Evolutionary conservation across 1,140 invertebrate genomes (phyloP).

Genomic region (Platyura marginata): DNA sequence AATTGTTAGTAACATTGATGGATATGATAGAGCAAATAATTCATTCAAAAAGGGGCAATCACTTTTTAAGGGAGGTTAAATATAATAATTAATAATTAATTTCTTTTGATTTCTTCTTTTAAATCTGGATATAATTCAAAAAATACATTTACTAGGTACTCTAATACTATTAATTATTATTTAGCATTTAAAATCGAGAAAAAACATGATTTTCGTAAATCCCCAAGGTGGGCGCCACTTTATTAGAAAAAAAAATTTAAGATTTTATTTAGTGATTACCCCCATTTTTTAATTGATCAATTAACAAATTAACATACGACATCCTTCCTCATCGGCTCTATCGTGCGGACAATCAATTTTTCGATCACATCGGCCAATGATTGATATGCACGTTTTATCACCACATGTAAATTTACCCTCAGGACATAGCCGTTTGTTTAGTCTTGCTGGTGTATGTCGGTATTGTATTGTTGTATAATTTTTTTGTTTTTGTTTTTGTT

Average conservation of each 20-base stretch:
- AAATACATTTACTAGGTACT: not conserved
- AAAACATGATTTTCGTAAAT: too few relatives aligned
- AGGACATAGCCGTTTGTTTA: slow-evolving; percentile 21
- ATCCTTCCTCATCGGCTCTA: slow-evolving; percentile 31
- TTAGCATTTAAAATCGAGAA: too few relatives aligned
- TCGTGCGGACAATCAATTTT: slow-evolving; percentile 33
- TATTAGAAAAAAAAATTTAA: not conserved
- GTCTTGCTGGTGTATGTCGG: too few relatives aligned
- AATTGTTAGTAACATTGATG: not conserved
- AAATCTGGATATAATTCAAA: slow-evolving; percentile 1
- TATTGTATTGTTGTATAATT: too few relatives aligned
- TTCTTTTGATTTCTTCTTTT: not conserved
- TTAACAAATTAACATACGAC: slow-evolving; percentile 28
- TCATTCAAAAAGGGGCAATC: too few relatives aligned
- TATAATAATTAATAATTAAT: too few relatives aligned
- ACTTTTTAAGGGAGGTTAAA: too few relatives aligned
- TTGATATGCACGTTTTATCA: slow-evolving; percentile 50
- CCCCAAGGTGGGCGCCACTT: too few relatives aligned
- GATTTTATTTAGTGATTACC: not conserved
- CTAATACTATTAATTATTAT: too few relatives aligned
- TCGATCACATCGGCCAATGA: slow-evolving; percentile 32
- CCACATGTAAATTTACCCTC: slow-evolving; percentile 37
- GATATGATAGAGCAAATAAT: too few relatives aligned
- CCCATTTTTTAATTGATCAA: not conserved
- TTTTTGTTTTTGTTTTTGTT: too few relatives aligned